Percentiles rank a stretch among this genome's conserved stretches.
Conservation (phyloP, 1,140 invertebrate genomes). For the Heliconius hermathena region DNA sequence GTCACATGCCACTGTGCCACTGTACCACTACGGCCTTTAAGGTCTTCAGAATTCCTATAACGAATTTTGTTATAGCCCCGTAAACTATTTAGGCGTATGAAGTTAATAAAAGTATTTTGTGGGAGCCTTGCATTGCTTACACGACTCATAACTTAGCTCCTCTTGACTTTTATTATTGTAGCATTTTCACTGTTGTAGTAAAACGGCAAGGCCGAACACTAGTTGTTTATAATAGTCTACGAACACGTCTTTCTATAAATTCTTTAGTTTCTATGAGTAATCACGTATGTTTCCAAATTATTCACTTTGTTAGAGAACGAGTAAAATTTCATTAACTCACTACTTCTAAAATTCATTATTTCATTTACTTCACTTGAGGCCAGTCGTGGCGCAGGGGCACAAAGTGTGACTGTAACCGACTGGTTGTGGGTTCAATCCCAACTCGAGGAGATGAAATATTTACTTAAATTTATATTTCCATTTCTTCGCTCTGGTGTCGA, state of each 20-base stretch:
- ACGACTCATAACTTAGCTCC: constrained; percentile 60
- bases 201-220: constrained; percentile 63
- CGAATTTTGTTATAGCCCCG: constrained; percentile 45
- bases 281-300: neutral
- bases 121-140: constrained; percentile 50
- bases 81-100: constrained; percentile 57
- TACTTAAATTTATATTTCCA: no score
- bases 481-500: no score
- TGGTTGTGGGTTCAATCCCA: no score
- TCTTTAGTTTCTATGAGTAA: constrained; percentile 21
- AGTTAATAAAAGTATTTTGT: constrained; percentile 74
- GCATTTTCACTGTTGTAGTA: constrained; percentile 72
- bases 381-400: no score
- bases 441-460: no score
- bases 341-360: neutral
- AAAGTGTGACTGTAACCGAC: no score
- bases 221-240: constrained; percentile 57
- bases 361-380: no score
- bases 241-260: constrained; percentile 38
- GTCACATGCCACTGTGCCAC: no score
- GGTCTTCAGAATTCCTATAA: constrained; percentile 37
- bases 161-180: constrained; percentile 73
- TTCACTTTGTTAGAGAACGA: neutral
- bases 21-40: no score
- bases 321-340: neutral